These are phyloP conservation scores for Formica selysi DNA, from an alignment of 1,140 invertebrate species.

Conservation along the genomic window DNA sequence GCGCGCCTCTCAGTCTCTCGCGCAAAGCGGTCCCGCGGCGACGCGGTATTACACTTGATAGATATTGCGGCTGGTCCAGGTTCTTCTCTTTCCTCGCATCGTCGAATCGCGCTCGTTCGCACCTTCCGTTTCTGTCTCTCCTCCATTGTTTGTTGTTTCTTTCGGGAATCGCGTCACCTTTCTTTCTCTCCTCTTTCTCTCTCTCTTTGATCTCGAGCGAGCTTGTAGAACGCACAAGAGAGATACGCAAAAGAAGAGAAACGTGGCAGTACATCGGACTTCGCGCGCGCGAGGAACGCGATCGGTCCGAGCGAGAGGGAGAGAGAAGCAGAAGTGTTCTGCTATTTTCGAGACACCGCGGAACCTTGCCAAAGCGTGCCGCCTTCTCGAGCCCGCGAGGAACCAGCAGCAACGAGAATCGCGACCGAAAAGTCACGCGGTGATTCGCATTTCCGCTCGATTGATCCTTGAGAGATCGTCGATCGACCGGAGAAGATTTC, in stretches of 20 bases:
- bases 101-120: neutral
- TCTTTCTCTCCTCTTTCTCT: too few species aligned
- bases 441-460: constrained; percentile 25
- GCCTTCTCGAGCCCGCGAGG: constrained; percentile 29
- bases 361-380: constrained; percentile 70
- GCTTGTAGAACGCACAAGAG: neutral
- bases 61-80: constrained; percentile 72
- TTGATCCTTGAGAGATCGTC: constrained; percentile 10
- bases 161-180: neutral
- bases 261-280: neutral
- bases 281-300: constrained; percentile 27
- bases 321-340: constrained; percentile 59
- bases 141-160: neutral
- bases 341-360: constrained; percentile 75
- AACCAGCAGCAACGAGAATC: constrained; percentile 2
- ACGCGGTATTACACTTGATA: constrained; percentile 55
- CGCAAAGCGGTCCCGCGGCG: constrained; percentile 68
- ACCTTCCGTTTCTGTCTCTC: neutral
- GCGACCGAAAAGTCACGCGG: constrained; percentile 64
- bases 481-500: constrained; percentile 22
- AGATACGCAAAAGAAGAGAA: neutral
- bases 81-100: constrained; percentile 33
- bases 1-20: constrained; percentile 74
- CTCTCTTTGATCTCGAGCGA: too few species aligned
- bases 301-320: constrained; percentile 45